Base-by-base conservation (phyloP, 2,113 vertebrate genomes). In the Phyllostomus discolor region DNA sequence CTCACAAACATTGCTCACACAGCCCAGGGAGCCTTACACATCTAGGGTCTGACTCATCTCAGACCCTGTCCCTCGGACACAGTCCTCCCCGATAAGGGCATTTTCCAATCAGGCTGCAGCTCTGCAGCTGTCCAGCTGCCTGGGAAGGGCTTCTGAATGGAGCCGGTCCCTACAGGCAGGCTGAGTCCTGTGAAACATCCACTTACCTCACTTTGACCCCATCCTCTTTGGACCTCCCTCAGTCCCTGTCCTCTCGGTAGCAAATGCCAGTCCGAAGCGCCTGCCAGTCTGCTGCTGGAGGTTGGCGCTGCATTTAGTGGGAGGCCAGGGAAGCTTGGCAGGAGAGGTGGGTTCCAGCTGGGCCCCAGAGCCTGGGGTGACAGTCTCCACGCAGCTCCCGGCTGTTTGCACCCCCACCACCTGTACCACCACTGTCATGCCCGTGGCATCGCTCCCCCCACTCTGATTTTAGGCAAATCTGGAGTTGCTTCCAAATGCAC, bases 221-320 rank as follows among this genome's bases (percentile, higher is more conserved):
- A 5, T 11, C 33, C 17, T 54, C 12, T 83, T 48, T 7, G 19
- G 64, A 2, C 1, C 0, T 26, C 17, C 33, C 35, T 57, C 62
- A 33, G 19, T 9, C 43, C 28, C 33, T 8, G 0, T 12, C 1
- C 15, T 31, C 43, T 64, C 48, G 28, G 67, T 17, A 85, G 48
- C 66, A 70, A 66, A 69, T 0, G 16, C 67, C 24, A 22, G 1
- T 67, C 19, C 70, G 16, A 38, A 3, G 10, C 1, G 38, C n/a
- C 84, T 54, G 35, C 46, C 90, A 12, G 1, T 17, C 59, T 41
- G 1, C 7, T 26, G 28, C 20, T 31, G 15, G 76, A 28, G 17
- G 5, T 80, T 52, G 22, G 33, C 43, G 38, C 46, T 24, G 3
- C n/a, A 2, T 1, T 0, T 14, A 33, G 52, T 2, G 15, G 54